Evolutionary conservation across 2,797 vertebrate genomes (phyloP).

Genomic region (Crax fasciolata): DNA sequence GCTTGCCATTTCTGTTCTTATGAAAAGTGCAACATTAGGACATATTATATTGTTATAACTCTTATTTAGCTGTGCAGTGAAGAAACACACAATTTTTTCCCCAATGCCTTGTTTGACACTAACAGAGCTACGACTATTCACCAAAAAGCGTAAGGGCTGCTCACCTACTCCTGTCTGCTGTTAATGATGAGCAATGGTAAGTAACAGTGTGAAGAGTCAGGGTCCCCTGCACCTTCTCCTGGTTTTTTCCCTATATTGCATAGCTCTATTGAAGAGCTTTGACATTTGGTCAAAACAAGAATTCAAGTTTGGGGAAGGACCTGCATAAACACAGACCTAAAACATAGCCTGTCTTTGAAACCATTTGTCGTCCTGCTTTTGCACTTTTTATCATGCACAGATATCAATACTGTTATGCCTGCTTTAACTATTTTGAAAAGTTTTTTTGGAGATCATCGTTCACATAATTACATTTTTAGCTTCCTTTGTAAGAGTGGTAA

Average conservation of each 20-base stretch:
- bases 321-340: not conserved
- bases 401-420: constrained; percentile 1
- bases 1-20: not conserved
- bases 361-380: not conserved
- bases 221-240: not conserved
- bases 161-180: not conserved
- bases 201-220: not conserved
- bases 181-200: not conserved
- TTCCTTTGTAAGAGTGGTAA: constrained; percentile 35
- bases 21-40: not conserved
- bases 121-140: not conserved
- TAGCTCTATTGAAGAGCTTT: not conserved
- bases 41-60: not conserved
- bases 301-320: not conserved
- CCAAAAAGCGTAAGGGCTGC: not conserved
- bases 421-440: constrained; percentile 22
- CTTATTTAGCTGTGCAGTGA: not conserved
- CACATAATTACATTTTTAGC: constrained; percentile 48
- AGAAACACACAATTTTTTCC: not conserved
- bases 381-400: not conserved
- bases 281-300: not conserved
- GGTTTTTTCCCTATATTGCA: not conserved
- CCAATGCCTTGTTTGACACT: not conserved
- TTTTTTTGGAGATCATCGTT: constrained; percentile 33
- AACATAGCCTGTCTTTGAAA: not conserved